These are phyloP conservation scores for Parnassius glacialis DNA, from an alignment of 2,888 invertebrate species.

Conservation along the genomic window DNA sequence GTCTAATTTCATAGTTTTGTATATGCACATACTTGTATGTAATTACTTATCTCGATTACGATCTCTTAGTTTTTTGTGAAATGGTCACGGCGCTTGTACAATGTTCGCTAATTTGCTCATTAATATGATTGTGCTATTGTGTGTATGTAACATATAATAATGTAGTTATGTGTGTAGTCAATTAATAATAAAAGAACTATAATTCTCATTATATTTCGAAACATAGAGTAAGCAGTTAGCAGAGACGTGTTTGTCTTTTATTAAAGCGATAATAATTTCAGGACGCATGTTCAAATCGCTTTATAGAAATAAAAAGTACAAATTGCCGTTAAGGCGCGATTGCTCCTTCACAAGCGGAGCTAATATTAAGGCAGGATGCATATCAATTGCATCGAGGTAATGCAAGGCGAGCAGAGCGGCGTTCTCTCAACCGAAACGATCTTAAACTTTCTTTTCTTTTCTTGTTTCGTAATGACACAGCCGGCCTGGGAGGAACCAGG, in stretches of 20 bases:
- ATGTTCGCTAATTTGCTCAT: conserved; percentile 12
- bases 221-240: neutral
- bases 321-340: conserved; percentile 33
- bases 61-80: conserved; percentile 21
- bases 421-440: conserved; percentile 60
- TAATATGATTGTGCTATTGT: conserved; percentile 4
- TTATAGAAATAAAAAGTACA: too few relatives aligned
- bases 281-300: too few relatives aligned
- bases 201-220: neutral
- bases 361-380: conserved; percentile 44
- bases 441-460: conserved; percentile 72
- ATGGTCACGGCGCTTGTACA: conserved; percentile 13
- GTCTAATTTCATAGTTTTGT: conserved; percentile 32
- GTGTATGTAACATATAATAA: neutral
- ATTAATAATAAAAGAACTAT: neutral
- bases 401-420: conserved; percentile 49
- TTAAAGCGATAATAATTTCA: too few relatives aligned
- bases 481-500: conserved; percentile 57
- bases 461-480: conserved; percentile 72
- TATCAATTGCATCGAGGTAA: conserved; percentile 40
- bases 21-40: conserved; percentile 8
- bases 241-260: too few relatives aligned
- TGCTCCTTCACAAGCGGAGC: conserved; percentile 50
- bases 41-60: conserved; percentile 25
- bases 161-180: neutral